These are phyloP conservation scores for Tupiocoris notatus DNA, from an alignment of 2,888 invertebrate species.

Conservation along the genomic window DNA sequence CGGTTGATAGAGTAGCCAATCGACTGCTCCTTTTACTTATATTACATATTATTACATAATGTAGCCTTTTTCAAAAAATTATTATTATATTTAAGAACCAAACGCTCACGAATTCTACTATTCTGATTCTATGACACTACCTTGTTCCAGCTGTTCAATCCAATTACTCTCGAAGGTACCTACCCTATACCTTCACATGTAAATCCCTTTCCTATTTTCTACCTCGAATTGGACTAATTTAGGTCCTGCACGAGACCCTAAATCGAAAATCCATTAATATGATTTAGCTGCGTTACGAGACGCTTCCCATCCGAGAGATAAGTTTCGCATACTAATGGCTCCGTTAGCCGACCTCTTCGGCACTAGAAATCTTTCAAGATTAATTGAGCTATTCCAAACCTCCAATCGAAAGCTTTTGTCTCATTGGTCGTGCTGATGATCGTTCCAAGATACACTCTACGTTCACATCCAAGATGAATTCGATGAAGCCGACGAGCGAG, in stretches of 20 bases:
- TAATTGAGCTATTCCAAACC: background rate
- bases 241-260: background rate
- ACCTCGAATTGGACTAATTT: background rate
- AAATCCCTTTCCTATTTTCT: background rate
- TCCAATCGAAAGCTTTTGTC: background rate
- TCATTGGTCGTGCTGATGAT: background rate
- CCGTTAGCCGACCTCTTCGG: background rate
- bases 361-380: background rate
- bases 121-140: no score
- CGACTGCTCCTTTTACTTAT: no score
- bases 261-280: background rate
- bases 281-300: background rate
- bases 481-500: background rate
- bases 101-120: no score
- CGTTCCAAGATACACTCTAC: no score
- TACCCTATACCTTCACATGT: no score
- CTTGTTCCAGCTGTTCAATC: no score
- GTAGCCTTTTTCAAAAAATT: no score
- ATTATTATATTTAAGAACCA: no score
- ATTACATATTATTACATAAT: no score
- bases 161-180: no score
- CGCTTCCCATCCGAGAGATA: background rate
- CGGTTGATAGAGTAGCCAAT: no score
- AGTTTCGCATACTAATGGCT: constrained; percentile 10
- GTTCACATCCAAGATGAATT: no score